Evolutionary conservation across 2,113 vertebrate genomes (phyloP), one percentile per base, ranked within the genome.

Genomic region (Indicator maculatus): DNA sequence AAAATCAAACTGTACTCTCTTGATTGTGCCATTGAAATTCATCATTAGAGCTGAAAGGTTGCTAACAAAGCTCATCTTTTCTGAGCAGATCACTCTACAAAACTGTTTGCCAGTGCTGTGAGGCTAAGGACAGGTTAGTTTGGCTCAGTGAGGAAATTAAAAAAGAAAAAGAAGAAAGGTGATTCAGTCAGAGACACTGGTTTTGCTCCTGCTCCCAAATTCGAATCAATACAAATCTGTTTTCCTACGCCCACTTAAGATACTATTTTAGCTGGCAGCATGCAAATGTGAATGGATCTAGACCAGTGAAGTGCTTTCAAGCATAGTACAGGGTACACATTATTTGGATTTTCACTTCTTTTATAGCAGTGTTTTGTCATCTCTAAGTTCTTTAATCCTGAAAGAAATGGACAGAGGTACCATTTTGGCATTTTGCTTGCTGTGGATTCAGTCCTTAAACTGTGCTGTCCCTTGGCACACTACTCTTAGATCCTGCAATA

Each of bases 21-120:
- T 95, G 79, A 91, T 94, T 91, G 72, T 91, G 63, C 69, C 36
- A 66, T 33, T 92, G 78, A 93, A 82, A 83, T 89, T 50, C 85
- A 73, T 94, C 86, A 59, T 96, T 88, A 41, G 75, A 95, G 30
- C 53, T 96, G 90, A 95, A 96, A 93, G 64, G 82, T 88, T 91
- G 75, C 79, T 94, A 93, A 89, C 75, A 89, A 95, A 95, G 75
- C 78, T 89, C 50, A 70, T 89, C 66, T 89, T 66, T 93, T 88
- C 76, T 73, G 55, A 90, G 67, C 67, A 90, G 95, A 77, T 86
- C 31, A 33, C 8, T 10, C 21, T 53, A 38, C 60, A 47, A 44
- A 88, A 83, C 56, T 86, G 76, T 66, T 95, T 4, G 1, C 45
- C 1, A 2, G 41, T 88, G 61, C 79, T 88, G 31, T 80, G 82